phyloP scores from a whole-genome alignment of 2,888 invertebrate genomes.

The Didymodactylos carnosus region DNA sequence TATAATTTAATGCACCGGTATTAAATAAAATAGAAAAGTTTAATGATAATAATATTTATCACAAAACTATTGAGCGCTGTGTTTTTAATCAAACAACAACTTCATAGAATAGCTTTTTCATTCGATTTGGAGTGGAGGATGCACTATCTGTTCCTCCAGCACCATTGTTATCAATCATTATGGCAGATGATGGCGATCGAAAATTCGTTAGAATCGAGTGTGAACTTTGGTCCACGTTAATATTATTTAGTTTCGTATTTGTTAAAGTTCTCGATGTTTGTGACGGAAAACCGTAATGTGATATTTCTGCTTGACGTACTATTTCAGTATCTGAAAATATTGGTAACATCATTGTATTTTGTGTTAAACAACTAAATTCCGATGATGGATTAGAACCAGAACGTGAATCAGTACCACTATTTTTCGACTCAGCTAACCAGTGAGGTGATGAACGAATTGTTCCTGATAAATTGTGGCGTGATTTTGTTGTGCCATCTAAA shows the following conservation, averaged over 20 bases:
- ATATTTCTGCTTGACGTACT: background rate
- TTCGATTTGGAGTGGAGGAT: background rate
- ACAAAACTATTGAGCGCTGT: too few relatives aligned
- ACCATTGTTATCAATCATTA: too few relatives aligned
- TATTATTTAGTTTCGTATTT: background rate
- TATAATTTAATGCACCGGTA: too few relatives aligned
- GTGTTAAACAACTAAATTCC: background rate
- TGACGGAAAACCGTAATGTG: background rate
- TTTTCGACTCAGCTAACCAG: background rate
- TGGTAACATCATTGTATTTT: background rate
- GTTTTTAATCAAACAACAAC: constrained; percentile 1
- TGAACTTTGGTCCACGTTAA: background rate
- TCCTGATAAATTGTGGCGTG: background rate
- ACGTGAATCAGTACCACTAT: background rate
- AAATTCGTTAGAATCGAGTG: background rate
- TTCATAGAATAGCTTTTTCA: background rate
- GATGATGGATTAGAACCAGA: background rate
- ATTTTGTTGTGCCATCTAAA: background rate
- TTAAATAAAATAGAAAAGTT: too few relatives aligned
- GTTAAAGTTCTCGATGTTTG: background rate
- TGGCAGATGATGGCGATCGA: too few relatives aligned
- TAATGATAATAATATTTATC: too few relatives aligned
- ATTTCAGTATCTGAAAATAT: background rate
- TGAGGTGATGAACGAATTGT: background rate
- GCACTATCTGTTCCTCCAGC: too few relatives aligned